Evolutionary conservation across 2,888 invertebrate genomes (phyloP), one percentile per base, ranked within the genome.

Genomic region (Tineola bisselliella): DNA sequence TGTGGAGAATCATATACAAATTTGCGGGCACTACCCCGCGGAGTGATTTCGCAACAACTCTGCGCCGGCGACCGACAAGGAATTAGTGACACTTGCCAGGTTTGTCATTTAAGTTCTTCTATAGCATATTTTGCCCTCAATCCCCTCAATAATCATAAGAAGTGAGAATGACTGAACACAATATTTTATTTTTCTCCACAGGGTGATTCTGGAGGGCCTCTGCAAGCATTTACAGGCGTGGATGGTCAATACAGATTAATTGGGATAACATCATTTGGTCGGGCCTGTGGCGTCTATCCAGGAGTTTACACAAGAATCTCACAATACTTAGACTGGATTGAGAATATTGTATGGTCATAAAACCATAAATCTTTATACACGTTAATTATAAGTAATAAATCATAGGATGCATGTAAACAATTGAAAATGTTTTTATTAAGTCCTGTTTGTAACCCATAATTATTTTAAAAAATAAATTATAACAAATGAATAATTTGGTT

Each of bases 131-230:
- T n/a, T n/a, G n/a, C n/a, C n/a, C n/a, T n/a, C n/a, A n/a, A n/a
- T n/a, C n/a, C n/a, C n/a, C n/a, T n/a, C n/a, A n/a, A n/a, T n/a
- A n/a, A n/a, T n/a, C n/a, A n/a, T n/a, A n/a, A n/a, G n/a, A n/a
- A n/a, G n/a, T n/a, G n/a, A n/a, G n/a, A n/a, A n/a, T n/a, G n/a
- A n/a, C n/a, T n/a, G n/a, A n/a, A n/a, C n/a, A n/a, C n/a, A n/a
- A n/a, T n/a, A n/a, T n/a, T n/a, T n/a, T n/a, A n/a, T 25, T 33
- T 52, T 44, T 18, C 30, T 30, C 65, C 62, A 0, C 73, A 88
- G 87, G 87, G 87, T 1, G 87, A 87, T 65, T 86, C 87, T 0
- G 88, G 88, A 19, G 88, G 88, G 0, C 88, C 88, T 0, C 68
- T 88, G 8, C 81, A 82, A 64, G 65, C 62, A 18, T 30, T 65